Percentiles rank a stretch among this genome's conserved stretches.
Conservation (phyloP, 2,888 invertebrate genomes). For the Diadromus collaris region DNA sequence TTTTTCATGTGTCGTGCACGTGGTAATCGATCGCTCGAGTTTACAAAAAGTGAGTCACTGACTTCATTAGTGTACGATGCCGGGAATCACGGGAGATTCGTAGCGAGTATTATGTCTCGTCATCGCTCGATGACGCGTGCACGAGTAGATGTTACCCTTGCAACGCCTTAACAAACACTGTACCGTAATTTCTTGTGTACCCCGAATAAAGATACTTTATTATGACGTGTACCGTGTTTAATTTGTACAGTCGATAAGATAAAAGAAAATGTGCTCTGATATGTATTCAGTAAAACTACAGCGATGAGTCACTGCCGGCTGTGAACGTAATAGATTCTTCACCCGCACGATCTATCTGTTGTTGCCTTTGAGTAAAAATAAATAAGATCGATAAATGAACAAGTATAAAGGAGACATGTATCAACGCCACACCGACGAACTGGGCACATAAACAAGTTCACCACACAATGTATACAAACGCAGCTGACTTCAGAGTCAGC, state of each 20-base stretch:
- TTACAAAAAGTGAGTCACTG: not conserved
- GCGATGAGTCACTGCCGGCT: not conserved
- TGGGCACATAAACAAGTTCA: not conserved
- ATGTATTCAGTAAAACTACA: not conserved
- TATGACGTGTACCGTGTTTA: not conserved
- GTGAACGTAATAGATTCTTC: not conserved
- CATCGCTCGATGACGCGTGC: conserved; percentile 58
- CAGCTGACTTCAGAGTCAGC: too few species aligned
- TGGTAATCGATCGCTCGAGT: not conserved
- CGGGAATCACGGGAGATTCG: conserved; percentile 5
- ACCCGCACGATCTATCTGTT: not conserved
- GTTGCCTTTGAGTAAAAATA: not conserved
- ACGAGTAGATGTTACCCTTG: conserved; percentile 22
- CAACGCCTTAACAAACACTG: not conserved
- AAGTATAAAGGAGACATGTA: not conserved
- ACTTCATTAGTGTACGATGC: not conserved
- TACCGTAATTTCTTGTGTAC: not conserved
- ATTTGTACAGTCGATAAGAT: conserved; percentile 10
- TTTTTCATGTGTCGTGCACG: not conserved
- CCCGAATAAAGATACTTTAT: not conserved
- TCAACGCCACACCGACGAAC: not conserved
- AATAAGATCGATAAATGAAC: not conserved
- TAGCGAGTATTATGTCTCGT: conserved; percentile 54
- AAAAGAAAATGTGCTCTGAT: not conserved
- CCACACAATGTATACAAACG: too few species aligned